Evolutionary conservation across 2,113 vertebrate species (phyloP).

Genomic region (Myrmecobius fasciatus): DNA sequence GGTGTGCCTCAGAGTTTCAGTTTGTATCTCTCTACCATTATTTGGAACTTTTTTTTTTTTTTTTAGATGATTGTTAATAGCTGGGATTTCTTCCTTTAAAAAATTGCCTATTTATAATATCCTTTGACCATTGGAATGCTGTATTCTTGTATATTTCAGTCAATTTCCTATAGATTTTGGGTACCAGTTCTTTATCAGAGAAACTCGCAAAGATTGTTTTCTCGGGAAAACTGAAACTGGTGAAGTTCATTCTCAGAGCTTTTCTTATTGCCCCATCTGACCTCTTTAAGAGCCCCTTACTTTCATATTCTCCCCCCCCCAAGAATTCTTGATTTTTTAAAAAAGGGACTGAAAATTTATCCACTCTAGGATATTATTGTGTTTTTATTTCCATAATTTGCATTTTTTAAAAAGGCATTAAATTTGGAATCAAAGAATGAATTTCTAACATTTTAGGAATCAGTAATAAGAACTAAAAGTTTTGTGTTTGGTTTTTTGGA

Average conservation of each 20-base stretch:
- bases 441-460: background rate
- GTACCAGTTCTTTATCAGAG: background rate
- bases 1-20: background rate
- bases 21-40: background rate
- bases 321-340: background rate
- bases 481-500: background rate
- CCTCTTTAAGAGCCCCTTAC: background rate
- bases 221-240: background rate
- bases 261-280: background rate
- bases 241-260: background rate
- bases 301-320: background rate
- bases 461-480: background rate
- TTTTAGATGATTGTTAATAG: background rate
- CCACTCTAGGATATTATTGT: background rate
- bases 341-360: background rate
- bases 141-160: background rate
- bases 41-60: background rate
- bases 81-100: background rate
- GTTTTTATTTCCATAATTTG: background rate
- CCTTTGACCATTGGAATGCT: background rate
- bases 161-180: background rate
- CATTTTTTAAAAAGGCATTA: background rate
- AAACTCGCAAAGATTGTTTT: background rate
- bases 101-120: background rate
- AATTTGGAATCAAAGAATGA: background rate